Evolutionary conservation across 2,113 vertebrate species (phyloP).

Genomic region (Megaceryle torquata): DNA sequence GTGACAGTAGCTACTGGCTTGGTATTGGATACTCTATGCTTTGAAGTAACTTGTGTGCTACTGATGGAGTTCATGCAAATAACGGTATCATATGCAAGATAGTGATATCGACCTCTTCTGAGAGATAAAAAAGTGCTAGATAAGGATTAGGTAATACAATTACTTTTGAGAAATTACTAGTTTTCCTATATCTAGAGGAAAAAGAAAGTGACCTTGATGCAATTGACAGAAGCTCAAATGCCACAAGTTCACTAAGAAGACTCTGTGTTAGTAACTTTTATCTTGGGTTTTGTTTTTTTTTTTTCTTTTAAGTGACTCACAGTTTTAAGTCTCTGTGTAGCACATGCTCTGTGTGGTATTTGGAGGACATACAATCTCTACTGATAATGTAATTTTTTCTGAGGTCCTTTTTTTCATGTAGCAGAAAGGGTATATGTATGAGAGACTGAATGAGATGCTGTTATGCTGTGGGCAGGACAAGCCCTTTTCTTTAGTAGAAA

Average conservation of each 20-base stretch:
- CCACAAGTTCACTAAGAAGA: neutral
- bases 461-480: neutral
- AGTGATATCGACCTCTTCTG: neutral
- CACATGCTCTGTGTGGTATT: neutral
- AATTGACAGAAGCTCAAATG: neutral
- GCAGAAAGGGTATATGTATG: neutral
- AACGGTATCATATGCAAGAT: neutral
- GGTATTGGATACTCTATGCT: neutral
- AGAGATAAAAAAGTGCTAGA: neutral
- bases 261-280: neutral
- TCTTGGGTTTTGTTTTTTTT: neutral
- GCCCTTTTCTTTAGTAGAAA: neutral
- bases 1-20: neutral
- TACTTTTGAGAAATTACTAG: neutral
- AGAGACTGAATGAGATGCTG: neutral
- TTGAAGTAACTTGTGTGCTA: neutral
- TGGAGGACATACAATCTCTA: neutral
- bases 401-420: neutral
- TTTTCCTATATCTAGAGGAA: neutral
- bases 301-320: neutral
- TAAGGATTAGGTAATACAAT: neutral
- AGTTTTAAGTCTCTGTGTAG: neutral
- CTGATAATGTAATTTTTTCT: neutral
- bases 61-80: neutral
- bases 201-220: neutral